Conservation (phyloP, 2,113 vertebrate genomes). For the Pterophyllum scalare region DNA sequence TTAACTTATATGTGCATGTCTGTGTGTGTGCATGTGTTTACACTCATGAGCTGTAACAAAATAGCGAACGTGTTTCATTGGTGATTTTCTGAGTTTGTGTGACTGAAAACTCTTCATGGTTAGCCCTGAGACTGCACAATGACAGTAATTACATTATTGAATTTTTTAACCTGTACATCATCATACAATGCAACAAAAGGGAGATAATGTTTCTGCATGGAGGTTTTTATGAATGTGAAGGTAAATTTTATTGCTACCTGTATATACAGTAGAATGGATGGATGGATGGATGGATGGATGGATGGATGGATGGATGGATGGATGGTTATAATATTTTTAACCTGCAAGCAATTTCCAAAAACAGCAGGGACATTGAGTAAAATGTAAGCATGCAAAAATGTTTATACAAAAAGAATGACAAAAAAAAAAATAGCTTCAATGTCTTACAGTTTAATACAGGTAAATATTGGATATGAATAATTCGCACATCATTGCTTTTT, state of each 20-base stretch:
- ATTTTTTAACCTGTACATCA: neutral
- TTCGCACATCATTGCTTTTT: neutral
- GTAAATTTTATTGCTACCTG: neutral
- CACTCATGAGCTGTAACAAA: neutral
- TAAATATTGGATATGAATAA: neutral
- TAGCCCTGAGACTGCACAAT: neutral
- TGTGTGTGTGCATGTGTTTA: neutral
- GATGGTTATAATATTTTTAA: neutral
- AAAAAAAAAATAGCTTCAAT: neutral
- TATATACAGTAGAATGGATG: too few species aligned
- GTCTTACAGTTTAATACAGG: neutral
- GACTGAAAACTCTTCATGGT: neutral
- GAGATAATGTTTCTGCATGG: neutral
- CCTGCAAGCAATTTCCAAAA: neutral
- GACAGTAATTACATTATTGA: slow-evolving; percentile 23
- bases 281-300: too few species aligned
- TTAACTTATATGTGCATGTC: slow-evolving; percentile 12
- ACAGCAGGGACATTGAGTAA: neutral
- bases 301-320: too few species aligned
- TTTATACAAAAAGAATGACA: accelerated
- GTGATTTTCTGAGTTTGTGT: neutral
- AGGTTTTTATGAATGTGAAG: neutral
- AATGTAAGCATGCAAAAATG: neutral
- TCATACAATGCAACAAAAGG: neutral
- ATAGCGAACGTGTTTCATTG: neutral